Conservation (phyloP, 1,140 invertebrate species). For the Drosophila sturtevanti region DNA sequence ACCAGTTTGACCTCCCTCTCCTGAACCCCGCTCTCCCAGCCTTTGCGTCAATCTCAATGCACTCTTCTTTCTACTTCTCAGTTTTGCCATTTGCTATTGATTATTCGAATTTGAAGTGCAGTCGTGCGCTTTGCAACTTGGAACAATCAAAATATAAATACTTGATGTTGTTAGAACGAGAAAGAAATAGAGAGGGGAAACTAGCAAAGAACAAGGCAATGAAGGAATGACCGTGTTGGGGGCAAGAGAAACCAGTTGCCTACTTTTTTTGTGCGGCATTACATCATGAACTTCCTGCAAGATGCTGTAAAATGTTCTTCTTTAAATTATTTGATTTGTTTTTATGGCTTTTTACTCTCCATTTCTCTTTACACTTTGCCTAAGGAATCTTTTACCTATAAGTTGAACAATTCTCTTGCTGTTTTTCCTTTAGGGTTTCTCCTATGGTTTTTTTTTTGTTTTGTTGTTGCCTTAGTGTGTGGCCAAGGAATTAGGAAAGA, state of each 20-base stretch:
- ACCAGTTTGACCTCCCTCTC: background rate
- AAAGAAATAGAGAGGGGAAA: background rate
- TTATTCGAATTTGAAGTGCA: conserved; percentile 58
- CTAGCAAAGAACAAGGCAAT: too few species aligned
- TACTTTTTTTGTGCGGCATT: background rate
- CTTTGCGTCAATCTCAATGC: too few species aligned
- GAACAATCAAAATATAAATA: conserved; percentile 42
- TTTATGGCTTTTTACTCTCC: background rate
- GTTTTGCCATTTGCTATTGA: conserved; percentile 43
- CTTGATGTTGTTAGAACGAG: conserved; percentile 2
- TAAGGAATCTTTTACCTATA: background rate
- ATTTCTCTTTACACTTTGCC: background rate
- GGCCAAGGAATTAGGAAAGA: background rate
- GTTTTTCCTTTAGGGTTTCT: too few species aligned
- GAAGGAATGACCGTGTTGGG: background rate
- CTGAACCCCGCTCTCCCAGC: too few species aligned
- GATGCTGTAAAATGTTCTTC: background rate
- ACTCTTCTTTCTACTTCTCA: background rate
- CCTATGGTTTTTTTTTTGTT: too few species aligned
- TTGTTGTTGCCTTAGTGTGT: too few species aligned
- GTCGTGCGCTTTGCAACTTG: conserved; percentile 40
- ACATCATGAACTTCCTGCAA: conserved; percentile 1
- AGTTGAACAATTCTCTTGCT: too few species aligned
- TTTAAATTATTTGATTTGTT: background rate
- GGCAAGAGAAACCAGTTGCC: background rate